These are phyloP conservation scores for Amazona finschi DNA, from an alignment of 2,797 vertebrate species.

Conservation along the genomic window DNA sequence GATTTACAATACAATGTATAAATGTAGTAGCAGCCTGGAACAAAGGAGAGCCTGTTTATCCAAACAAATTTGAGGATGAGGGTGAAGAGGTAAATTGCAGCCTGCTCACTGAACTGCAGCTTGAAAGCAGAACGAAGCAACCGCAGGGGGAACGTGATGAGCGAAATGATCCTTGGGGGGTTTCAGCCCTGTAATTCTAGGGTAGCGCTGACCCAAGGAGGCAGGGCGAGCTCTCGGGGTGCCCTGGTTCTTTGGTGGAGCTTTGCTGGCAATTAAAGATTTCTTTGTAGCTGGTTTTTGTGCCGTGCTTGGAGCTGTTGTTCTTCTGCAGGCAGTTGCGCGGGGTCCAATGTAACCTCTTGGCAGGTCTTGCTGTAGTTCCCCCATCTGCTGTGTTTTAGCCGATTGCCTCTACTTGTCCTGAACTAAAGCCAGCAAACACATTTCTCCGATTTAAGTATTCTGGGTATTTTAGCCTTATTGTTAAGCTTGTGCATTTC, in stretches of 20 bases:
- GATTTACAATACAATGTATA: conserved; percentile 51
- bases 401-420: conserved; percentile 9
- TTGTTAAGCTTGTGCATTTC: conserved; percentile 49
- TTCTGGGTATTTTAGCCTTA: conserved; percentile 46
- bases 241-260: not conserved
- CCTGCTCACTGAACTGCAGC: not conserved
- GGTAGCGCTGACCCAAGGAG: not conserved
- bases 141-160: not conserved
- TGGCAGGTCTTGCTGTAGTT: not conserved
- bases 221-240: not conserved
- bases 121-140: not conserved
- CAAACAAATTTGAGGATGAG: conserved; percentile 54
- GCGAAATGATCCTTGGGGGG: not conserved
- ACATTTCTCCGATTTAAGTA: conserved; percentile 40
- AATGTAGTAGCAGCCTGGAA: conserved; percentile 40
- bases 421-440: conserved; percentile 34
- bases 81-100: conserved; percentile 51
- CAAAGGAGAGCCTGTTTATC: conserved; percentile 57
- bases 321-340: not conserved
- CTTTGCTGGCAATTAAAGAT: not conserved
- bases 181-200: not conserved
- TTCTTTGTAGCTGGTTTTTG: not conserved
- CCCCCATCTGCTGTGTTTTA: not conserved
- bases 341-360: not conserved
- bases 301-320: not conserved